Percentiles rank a stretch among this genome's conserved stretches.
Conservation (phyloP, 2,113 vertebrate genomes). For the Delphinus delphis region DNA sequence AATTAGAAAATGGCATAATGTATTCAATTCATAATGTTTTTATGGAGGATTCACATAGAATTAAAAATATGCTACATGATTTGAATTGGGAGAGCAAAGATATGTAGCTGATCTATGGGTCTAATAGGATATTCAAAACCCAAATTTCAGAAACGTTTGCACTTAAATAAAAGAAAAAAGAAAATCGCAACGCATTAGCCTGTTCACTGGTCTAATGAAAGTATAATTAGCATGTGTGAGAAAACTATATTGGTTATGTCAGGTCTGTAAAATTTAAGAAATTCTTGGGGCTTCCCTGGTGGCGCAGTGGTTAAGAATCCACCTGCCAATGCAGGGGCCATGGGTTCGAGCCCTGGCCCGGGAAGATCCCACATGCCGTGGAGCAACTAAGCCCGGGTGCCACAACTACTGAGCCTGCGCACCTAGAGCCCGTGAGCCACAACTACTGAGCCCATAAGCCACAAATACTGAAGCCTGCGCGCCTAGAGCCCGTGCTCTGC, state of each 20-base stretch:
- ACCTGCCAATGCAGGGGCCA: too few relatives aligned
- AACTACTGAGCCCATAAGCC: too few relatives aligned
- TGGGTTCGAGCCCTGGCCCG: too few relatives aligned
- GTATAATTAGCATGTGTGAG: neutral
- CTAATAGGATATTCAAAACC: neutral
- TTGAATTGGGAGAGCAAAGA: slow-evolving; percentile 28
- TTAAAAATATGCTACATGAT: slow-evolving; percentile 16
- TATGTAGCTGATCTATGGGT: neutral
- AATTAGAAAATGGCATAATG: slow-evolving; percentile 65
- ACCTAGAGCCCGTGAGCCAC: too few relatives aligned
- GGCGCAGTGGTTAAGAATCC: too few relatives aligned
- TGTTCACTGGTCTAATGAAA: neutral
- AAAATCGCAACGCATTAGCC: neutral
- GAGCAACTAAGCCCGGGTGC: too few relatives aligned
- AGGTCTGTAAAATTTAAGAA: neutral
- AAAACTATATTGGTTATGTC: neutral
- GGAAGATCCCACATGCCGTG: too few relatives aligned
- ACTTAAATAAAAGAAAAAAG: neutral
- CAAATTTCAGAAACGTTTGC: neutral
- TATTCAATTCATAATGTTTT: slow-evolving; percentile 45
- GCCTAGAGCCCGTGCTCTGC: too few relatives aligned
- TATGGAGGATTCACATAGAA: slow-evolving; percentile 40
- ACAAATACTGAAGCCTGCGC: too few relatives aligned
- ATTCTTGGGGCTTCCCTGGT: neutral
- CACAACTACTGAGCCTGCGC: too few relatives aligned